Evolutionary conservation across 2,888 invertebrate species (phyloP).

Genomic region (Cacoxenus indagator): DNA sequence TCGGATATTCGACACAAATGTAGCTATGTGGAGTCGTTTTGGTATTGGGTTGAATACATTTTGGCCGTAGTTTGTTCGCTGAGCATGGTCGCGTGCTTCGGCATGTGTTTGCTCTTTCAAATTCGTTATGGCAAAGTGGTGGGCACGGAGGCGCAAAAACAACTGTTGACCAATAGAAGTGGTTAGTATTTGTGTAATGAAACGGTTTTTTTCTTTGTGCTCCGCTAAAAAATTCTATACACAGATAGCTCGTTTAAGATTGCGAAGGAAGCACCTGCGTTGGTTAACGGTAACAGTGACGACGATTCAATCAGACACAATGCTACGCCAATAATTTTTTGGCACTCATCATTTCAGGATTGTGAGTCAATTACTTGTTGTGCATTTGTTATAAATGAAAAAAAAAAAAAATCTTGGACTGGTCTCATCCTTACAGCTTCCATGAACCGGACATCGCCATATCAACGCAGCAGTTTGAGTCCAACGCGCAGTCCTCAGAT

Average conservation of each 20-base stretch:
- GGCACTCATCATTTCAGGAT: constrained; percentile 70
- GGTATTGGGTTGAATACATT: constrained; percentile 71
- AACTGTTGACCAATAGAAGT: constrained; percentile 72
- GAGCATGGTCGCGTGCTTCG: constrained; percentile 73
- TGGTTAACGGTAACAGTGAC: constrained; percentile 28
- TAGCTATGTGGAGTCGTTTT: constrained; percentile 43
- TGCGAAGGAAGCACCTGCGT: constrained; percentile 11
- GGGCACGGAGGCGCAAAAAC: constrained; percentile 73
- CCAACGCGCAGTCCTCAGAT: constrained; percentile 48
- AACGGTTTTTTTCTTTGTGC: not conserved
- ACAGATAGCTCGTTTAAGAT: constrained; percentile 63
- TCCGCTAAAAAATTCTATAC: not conserved
- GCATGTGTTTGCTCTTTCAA: constrained; percentile 71
- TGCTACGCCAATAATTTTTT: constrained; percentile 61
- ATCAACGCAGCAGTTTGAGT: constrained; percentile 64
- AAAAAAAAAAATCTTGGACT: constrained; percentile 23
- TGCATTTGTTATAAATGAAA: not conserved
- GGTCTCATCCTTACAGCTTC: constrained; percentile 45
- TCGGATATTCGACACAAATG: constrained; percentile 66
- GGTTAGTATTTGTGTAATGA: constrained; percentile 39
- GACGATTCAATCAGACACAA: constrained; percentile 31
- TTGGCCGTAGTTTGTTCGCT: constrained; percentile 70
- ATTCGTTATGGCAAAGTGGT: constrained; percentile 69
- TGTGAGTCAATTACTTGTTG: constrained; percentile 41
- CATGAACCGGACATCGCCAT: constrained; percentile 55